Base-by-base conservation (phyloP, 2,113 vertebrate genomes). In the Nanorana parkeri region DNA sequence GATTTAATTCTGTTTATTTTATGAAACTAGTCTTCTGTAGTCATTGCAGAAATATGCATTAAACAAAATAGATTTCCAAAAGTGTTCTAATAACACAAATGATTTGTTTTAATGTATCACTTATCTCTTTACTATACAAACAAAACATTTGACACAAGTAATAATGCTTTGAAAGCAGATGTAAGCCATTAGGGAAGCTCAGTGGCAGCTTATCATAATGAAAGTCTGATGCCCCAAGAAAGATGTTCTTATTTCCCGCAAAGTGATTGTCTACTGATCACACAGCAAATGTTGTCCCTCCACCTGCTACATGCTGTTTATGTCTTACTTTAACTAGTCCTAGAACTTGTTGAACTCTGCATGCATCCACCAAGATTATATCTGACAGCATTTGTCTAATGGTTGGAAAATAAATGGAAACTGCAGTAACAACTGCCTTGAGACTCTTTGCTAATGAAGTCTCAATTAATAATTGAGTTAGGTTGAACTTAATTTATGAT, bases 391-490 rank as follows among this genome's bases (percentile, higher is more conserved):
- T 58, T 58, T 81, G 56, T 81, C 79, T 81, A 72, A 81, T 81
- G 80, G 80, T 75, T 81, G 56, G 69, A 67, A 75, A 81, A 74
- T 74, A 74, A 81, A 81, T 81, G 80, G 58, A 74, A 81, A 32
- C 68, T 64, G 36, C 69, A 72, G 32, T 64, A 81, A 81, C 67
- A 81, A 81, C 69, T 36, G 69, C 80, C 80, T 47, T 17, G 69
- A 81, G 80, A 81, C 80, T 81, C 80, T 54, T 73, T 81, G 71
- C 80, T 81, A 81, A 81, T 81, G 80, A 81, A 74, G 80, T 73
- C 69, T 75, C 80, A 74, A 81, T 81, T 81, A 81, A 81, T 81
- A 81, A 81, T 81, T 81, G 80, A 81, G 80, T 75, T 81, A 81
- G 63, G 51, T 36, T 81, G 71, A 66, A 51, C 69, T 65, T 75